Evolutionary conservation across 2,888 invertebrate genomes (phyloP), one percentile per base, ranked within the genome.

Genomic region (Nematopogon swammerdamellus): DNA sequence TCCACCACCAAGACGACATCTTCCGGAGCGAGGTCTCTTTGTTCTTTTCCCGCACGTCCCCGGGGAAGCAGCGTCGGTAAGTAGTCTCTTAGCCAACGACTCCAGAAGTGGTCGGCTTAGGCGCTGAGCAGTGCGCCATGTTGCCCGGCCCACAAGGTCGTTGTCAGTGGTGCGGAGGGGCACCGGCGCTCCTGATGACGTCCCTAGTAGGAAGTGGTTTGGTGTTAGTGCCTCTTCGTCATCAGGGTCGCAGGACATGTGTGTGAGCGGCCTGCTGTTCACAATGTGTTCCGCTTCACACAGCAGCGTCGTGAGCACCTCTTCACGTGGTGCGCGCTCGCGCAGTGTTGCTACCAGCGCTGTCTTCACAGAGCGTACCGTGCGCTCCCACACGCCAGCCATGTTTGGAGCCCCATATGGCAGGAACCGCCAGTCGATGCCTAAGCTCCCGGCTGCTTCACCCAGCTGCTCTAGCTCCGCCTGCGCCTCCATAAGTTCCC

Each of bases 41-140:
- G 36, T 14, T 36, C 36, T 36, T 14, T 36, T 36, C 11, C 36
- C 3, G 36, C 14, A 3, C n/a, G 8, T 3, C 46, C 46, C 14
- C 46, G 18, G 17, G 46, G 46, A 2, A 16, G 19, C 16, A 46
- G 20, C 16, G 46, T 46, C 19, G 46, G 46, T 18, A 46, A 19
- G 20, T 49, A 49, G 19, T 49, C 49, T 6, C 46, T 46, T n/a
- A 49, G 43, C 49, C 49, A 49, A 10, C 49, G 14, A 19, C 36
- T 30, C 49, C 43, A 49, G 36, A 49, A 49, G 2, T 49, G 44
- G 19, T 50, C 50, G 3, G 50, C 44, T n/a, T 6, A 50, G 43
- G 16, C 46, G 20, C 4, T 43, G 44, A 4, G 47, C 45, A 14
- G 36, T 16, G 4, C 50, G 44, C 47, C 47, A 47, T 4, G 46